These are phyloP conservation scores for Tapirus terrestris DNA, from an alignment of 2,113 vertebrate genomes.

Conservation along the genomic window DNA sequence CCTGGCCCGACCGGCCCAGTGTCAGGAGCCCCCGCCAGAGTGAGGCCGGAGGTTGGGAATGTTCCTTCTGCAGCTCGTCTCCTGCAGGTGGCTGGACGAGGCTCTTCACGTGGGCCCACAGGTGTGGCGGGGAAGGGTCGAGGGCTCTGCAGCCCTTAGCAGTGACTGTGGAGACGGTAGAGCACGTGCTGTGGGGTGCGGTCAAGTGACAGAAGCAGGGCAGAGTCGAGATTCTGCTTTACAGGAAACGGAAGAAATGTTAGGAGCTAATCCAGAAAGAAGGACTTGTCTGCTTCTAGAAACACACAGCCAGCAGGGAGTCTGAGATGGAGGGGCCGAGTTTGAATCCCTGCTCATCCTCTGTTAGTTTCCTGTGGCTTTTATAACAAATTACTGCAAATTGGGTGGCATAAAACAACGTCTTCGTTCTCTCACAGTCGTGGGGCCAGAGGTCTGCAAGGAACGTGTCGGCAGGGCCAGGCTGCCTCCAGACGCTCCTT, in stretches of 20 bases:
- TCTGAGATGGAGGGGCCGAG: fast-evolving
- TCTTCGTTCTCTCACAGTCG: neutral
- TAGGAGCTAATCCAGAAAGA: fast-evolving
- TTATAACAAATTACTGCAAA: fast-evolving
- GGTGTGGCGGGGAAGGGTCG: fast-evolving
- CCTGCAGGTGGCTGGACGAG: fast-evolving
- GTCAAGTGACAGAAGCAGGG: neutral
- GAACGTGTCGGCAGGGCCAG: fast-evolving
- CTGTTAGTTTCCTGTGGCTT: neutral
- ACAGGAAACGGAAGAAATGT: fast-evolving
- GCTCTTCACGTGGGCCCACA: fast-evolving
- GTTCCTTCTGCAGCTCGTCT: neutral
- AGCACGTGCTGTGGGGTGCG: fast-evolving
- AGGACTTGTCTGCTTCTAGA: neutral
- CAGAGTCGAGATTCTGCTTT: neutral
- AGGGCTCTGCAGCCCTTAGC: too few relatives aligned
- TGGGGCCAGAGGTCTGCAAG: neutral
- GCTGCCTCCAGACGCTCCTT: fast-evolving
- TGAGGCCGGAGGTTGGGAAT: fast-evolving
- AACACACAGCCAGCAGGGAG: fast-evolving
- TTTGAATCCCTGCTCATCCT: neutral
- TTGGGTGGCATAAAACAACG: fast-evolving
- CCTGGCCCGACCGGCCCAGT: fast-evolving
- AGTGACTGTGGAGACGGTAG: fast-evolving
- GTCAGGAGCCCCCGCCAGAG: neutral